Percentiles rank a stretch among this genome's conserved stretches.
Conservation (phyloP, 2,113 vertebrate genomes). For the Chunga burmeisteri region DNA sequence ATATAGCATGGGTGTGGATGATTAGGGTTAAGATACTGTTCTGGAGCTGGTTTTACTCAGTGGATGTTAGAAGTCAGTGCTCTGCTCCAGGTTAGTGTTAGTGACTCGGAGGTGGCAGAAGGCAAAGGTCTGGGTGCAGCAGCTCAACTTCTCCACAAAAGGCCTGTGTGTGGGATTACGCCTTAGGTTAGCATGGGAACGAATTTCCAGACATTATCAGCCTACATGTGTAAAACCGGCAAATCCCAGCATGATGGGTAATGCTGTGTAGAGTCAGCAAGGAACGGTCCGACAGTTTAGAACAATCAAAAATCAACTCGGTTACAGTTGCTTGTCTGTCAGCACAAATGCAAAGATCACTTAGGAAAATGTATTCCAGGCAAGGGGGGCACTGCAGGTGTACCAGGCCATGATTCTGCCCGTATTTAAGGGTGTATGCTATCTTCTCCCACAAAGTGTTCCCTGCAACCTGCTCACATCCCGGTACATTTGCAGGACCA, state of each 20-base stretch:
- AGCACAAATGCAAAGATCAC: neutral
- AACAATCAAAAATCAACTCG: neutral
- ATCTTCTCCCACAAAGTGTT: neutral
- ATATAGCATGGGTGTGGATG: neutral
- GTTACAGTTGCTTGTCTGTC: neutral
- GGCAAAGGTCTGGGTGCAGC: neutral
- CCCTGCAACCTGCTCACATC: neutral
- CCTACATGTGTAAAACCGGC: neutral
- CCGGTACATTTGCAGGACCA: neutral
- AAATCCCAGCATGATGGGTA: fast-evolving
- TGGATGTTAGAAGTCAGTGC: neutral
- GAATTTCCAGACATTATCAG: neutral
- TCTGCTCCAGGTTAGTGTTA: neutral
- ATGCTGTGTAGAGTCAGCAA: neutral
- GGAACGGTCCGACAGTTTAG: neutral
- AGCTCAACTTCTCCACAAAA: neutral
- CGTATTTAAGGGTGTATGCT: fast-evolving
- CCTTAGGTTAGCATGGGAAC: neutral
- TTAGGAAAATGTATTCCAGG: neutral
- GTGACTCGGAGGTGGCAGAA: neutral
- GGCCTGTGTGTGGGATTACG: neutral
- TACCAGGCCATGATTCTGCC: neutral
- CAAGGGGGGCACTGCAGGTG: neutral
- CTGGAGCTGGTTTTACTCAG: neutral
- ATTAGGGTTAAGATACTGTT: neutral